Evolutionary conservation across 2,888 invertebrate species (phyloP).

Genomic region (Hymenopus coronatus): DNA sequence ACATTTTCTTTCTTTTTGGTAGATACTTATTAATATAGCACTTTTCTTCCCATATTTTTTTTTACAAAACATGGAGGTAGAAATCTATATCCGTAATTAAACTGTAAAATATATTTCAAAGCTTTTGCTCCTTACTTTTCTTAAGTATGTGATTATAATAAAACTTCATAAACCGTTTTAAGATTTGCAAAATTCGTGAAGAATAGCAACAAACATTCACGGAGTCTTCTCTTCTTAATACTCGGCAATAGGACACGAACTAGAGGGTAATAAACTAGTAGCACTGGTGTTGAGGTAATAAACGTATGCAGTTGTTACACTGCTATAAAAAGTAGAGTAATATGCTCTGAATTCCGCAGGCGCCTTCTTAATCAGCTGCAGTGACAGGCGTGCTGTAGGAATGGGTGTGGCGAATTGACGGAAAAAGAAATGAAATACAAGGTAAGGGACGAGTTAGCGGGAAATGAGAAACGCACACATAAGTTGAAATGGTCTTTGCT

Average conservation of each 20-base stretch:
- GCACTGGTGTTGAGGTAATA: neutral
- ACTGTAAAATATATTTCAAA: too few relatives aligned
- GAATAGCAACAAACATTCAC: neutral
- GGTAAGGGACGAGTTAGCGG: neutral
- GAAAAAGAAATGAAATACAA: neutral
- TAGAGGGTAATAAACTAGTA: neutral
- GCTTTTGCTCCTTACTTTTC: too few relatives aligned
- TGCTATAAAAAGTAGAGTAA: neutral
- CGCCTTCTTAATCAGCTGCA: neutral
- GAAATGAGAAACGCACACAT: neutral
- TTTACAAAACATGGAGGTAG: too few relatives aligned
- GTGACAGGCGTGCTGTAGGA: neutral
- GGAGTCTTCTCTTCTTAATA: neutral
- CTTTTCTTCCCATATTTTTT: too few relatives aligned
- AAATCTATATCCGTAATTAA: too few relatives aligned
- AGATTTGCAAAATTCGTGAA: too few relatives aligned
- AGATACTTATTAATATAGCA: too few relatives aligned
- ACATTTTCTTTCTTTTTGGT: too few relatives aligned
- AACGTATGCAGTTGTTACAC: neutral
- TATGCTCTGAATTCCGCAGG: neutral
- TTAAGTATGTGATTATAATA: too few relatives aligned
- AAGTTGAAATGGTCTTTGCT: neutral
- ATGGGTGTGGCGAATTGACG: neutral
- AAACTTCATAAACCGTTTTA: too few relatives aligned
- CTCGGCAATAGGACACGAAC: neutral